Percentiles rank a stretch among this genome's conserved stretches.
phyloP scores from a whole-genome alignment of 2,113 vertebrate genomes.

The Dasyurus viverrinus region DNA sequence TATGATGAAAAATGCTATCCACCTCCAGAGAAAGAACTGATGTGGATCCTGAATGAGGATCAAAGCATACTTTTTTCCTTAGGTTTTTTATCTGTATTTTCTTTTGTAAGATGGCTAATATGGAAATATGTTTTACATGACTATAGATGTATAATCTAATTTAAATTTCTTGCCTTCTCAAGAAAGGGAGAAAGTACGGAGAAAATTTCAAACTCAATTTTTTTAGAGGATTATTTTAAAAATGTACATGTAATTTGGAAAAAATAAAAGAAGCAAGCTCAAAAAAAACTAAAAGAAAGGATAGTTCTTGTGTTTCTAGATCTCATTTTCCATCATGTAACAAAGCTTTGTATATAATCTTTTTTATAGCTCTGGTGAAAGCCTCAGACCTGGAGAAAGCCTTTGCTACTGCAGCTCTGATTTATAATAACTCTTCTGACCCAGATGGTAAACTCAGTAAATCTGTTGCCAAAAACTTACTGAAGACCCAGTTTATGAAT shows the following conservation, averaged over 20 bases:
- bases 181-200: neutral
- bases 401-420: slow-evolving; percentile 79
- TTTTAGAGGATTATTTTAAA: neutral
- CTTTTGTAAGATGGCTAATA: neutral
- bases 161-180: neutral
- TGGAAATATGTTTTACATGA: neutral
- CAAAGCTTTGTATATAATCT: neutral
- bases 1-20: too few relatives aligned
- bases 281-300: neutral
- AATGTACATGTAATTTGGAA: neutral
- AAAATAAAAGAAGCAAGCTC: neutral
- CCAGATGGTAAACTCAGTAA: slow-evolving; percentile 83
- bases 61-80: neutral
- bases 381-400: slow-evolving; percentile 87
- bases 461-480: slow-evolving; percentile 80
- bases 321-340: slow-evolving; percentile 45
- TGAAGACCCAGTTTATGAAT: slow-evolving; percentile 82
- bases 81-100: neutral
- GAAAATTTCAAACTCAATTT: neutral
- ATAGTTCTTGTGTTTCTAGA: neutral
- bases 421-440: slow-evolving; percentile 83
- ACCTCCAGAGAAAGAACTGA: neutral
- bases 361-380: slow-evolving; percentile 81
- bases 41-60: neutral
- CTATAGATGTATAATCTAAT: neutral